phyloP scores from a whole-genome alignment of 2,888 invertebrate species.

The Ichneumoninae sp. region DNA sequence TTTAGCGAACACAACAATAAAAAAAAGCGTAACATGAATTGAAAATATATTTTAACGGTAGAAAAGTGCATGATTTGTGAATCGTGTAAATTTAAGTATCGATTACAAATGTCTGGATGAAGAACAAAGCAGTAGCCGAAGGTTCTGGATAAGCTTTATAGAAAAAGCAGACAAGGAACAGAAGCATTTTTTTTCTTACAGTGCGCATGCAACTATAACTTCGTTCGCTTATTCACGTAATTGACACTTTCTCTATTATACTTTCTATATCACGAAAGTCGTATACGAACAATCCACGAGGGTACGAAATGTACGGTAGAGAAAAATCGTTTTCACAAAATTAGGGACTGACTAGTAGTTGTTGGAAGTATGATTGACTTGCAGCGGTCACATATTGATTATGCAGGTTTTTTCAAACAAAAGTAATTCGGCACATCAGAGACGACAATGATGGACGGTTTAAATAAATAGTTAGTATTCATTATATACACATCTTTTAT shows the following conservation, averaged over 20 bases:
- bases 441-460: conserved; percentile 7
- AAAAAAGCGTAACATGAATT: conserved; percentile 26
- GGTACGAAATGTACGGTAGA: not conserved
- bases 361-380: conserved; percentile 77
- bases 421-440: not conserved
- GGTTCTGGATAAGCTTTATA: conserved; percentile 34
- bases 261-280: conserved; percentile 55
- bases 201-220: conserved; percentile 82
- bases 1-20: conserved; percentile 31
- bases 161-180: conserved; percentile 77
- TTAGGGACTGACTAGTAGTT: conserved; percentile 84
- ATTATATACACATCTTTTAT: not conserved
- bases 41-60: conserved; percentile 20
- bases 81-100: conserved; percentile 16
- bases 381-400: conserved; percentile 28
- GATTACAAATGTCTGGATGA: conserved; percentile 36
- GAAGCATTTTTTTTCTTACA: conserved; percentile 74
- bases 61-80: conserved; percentile 23
- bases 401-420: conserved; percentile 7
- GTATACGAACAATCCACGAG: conserved; percentile 32
- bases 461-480: not conserved
- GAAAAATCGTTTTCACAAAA: conserved; percentile 15
- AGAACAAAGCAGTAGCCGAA: conserved; percentile 41
- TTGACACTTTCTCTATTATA: conserved; percentile 44
- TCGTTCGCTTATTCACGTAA: conserved; percentile 58